Base-by-base conservation (phyloP, 2,888 invertebrate species). In the Mythimna albipuncta region DNA sequence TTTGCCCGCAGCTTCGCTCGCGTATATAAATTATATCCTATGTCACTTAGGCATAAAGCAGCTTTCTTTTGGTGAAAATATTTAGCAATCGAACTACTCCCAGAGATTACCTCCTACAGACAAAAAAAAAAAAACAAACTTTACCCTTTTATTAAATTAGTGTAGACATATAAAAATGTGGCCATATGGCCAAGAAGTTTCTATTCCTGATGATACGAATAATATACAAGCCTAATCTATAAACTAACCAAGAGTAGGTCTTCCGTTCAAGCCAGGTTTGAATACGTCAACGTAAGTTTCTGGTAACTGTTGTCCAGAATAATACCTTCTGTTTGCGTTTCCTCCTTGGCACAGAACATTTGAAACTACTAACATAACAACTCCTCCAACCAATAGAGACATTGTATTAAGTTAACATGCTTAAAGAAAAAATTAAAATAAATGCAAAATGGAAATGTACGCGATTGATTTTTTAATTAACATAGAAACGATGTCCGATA, bases 281-380 rank as follows among this genome's bases (percentile, higher is more conserved):
- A 92, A 93, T 54, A 91, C 76, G 71, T 93, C 92, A 57, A 85
- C 87, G 68, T 83, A 91, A 21, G 73, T 80, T 3, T 81, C 65
- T 11, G 86, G 78, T 64, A 87, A 63, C 65, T 38, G 41, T 52
- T 50, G 63, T 0, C 26, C 64, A 32, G 44, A 32, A n/a, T 21
- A 21, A 16, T 26, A 11, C 4, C 13, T 72, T 21, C 72, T 58
- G 32, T 52, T 21, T 11, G 2, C 11, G 1, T 64, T 32, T n/a
- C 5, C 63, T 11, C 44, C 64, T 52, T 58, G 59, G 35, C 72
- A 69, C 68, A 73, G 9, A 26, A 73, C 64, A 81, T 69, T 78
- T 62, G 68, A 59, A 61, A 79, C 52, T 3, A 83, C 26, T 65
- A 81, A 62, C 21, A 79, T 61, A n/a, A 81, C 11, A 41, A 68